These are phyloP conservation scores for Polyommatus icarus DNA, from an alignment of 2,888 invertebrate species.

Conservation along the genomic window DNA sequence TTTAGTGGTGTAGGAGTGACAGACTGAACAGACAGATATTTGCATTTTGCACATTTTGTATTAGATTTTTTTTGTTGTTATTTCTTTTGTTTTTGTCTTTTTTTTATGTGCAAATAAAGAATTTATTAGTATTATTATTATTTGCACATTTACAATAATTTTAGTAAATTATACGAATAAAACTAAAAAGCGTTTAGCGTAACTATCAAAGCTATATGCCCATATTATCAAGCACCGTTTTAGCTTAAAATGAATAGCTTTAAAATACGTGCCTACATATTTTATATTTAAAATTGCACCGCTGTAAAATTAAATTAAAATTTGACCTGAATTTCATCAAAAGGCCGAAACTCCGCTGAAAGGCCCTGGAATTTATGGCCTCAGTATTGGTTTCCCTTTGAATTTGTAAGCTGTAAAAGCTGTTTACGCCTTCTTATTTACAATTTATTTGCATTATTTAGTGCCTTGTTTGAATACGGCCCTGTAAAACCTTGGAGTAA, in stretches of 20 bases:
- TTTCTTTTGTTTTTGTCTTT: too few species aligned
- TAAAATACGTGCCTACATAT: neutral
- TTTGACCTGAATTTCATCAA: slow-evolving; percentile 36
- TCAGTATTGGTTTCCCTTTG: slow-evolving; percentile 50
- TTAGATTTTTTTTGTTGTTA: too few species aligned
- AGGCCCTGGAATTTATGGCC: slow-evolving; percentile 55
- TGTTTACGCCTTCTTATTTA: slow-evolving; percentile 28
- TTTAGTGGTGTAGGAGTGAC: too few species aligned
- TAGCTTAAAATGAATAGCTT: neutral
- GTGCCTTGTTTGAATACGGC: neutral
- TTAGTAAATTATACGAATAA: too few species aligned
- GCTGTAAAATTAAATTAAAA: slow-evolving; percentile 9
- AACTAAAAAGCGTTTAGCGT: neutral
- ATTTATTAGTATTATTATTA: too few species aligned
- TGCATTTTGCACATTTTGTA: too few species aligned
- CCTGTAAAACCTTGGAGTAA: neutral
- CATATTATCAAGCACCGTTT: neutral
- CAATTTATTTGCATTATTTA: neutral
- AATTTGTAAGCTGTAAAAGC: slow-evolving; percentile 44
- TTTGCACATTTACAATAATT: too few species aligned
- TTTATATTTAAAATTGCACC: neutral
- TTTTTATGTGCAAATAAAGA: too few species aligned
- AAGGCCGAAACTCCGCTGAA: slow-evolving; percentile 43
- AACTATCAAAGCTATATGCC: neutral
- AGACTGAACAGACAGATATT: too few species aligned